phyloP scores from a whole-genome alignment of 2,888 invertebrate species.

The Drosophila basisetae region DNA sequence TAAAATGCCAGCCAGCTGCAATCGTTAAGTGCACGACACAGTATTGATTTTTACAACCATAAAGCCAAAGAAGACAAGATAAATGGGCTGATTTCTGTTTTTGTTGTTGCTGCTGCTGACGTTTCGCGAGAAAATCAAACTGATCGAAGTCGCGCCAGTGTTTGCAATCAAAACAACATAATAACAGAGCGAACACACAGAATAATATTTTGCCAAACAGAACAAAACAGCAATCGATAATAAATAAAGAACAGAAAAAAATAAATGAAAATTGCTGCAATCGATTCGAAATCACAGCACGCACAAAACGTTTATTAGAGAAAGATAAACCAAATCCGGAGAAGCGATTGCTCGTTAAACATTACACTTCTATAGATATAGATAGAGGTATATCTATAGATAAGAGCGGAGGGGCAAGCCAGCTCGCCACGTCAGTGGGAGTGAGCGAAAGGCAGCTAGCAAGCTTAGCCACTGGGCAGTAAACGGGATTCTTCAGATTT shows the following conservation, averaged over 20 bases:
- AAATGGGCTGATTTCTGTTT: slow-evolving; percentile 27
- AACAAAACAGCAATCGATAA: slow-evolving; percentile 40
- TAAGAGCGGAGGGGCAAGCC: background rate
- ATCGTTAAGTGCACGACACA: background rate
- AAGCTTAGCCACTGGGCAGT: background rate
- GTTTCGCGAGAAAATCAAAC: slow-evolving; percentile 8
- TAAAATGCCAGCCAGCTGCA: background rate
- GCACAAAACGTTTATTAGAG: slow-evolving; percentile 23
- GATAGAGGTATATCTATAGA: background rate
- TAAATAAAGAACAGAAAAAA: background rate
- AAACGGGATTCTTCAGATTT: background rate
- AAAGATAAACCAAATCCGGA: slow-evolving; percentile 16
- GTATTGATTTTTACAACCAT: slow-evolving; percentile 44
- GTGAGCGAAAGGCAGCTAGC: slow-evolving; percentile 36
- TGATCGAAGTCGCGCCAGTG: slow-evolving; percentile 15
- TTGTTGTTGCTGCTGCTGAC: slow-evolving; percentile 17
- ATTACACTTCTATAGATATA: background rate
- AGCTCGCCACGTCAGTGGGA: slow-evolving; percentile 74
- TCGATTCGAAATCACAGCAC: slow-evolving; percentile 28
- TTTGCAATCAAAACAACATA: background rate
- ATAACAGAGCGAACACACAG: background rate
- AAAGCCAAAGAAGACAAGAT: background rate
- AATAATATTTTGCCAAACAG: background rate
- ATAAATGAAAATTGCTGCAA: slow-evolving; percentile 11
- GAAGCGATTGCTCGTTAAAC: background rate